These are phyloP conservation scores for Polyommatus iphigenia DNA, from an alignment of 2,888 invertebrate species.

Conservation along the genomic window DNA sequence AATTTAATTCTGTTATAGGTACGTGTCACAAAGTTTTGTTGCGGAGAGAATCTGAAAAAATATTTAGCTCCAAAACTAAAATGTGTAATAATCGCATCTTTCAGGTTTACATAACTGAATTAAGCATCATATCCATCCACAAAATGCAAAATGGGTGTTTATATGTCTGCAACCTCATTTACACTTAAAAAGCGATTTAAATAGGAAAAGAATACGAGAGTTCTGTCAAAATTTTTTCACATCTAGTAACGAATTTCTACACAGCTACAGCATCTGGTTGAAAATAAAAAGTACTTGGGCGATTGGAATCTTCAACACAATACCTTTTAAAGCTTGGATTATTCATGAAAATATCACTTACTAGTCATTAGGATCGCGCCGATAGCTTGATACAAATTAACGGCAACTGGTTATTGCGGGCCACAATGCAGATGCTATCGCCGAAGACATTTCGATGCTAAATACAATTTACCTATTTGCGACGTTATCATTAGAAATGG, in stretches of 20 bases:
- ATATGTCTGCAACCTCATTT: too few relatives aligned
- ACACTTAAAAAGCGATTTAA: too few relatives aligned
- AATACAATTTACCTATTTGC: conserved; percentile 45
- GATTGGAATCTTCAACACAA: background rate
- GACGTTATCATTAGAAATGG: conserved; percentile 37
- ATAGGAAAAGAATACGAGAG: too few relatives aligned
- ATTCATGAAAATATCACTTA: conserved; percentile 39
- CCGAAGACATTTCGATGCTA: conserved; percentile 43
- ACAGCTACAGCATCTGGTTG: background rate
- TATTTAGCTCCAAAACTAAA: too few relatives aligned
- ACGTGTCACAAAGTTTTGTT: too few relatives aligned
- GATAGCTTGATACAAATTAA: conserved; percentile 45
- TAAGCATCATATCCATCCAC: too few relatives aligned
- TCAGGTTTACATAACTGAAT: too few relatives aligned
- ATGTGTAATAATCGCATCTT: too few relatives aligned
- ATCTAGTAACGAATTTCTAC: background rate
- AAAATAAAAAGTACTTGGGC: background rate
- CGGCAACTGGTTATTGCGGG: conserved; percentile 42
- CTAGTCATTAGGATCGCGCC: conserved; percentile 40
- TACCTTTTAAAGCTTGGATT: conserved; percentile 8
- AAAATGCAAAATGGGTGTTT: too few relatives aligned
- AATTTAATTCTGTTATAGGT: too few relatives aligned
- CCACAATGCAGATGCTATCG: conserved; percentile 45
- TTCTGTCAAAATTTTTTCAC: too few relatives aligned
- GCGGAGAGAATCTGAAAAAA: too few relatives aligned